phyloP scores from a whole-genome alignment of 1,140 invertebrate genomes.

The Chironomus tepperi region DNA sequence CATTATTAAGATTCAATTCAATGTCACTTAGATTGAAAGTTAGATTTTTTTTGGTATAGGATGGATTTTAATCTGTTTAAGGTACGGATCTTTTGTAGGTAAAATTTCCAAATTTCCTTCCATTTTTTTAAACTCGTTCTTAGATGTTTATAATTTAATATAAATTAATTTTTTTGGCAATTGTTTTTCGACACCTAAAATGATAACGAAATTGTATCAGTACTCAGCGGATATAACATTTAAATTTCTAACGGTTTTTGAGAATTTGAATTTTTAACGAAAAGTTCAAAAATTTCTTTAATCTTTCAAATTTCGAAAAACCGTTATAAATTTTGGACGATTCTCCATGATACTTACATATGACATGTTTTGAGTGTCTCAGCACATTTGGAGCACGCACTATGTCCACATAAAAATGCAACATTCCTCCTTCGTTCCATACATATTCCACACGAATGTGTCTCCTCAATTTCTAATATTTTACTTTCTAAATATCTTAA shows the following conservation, averaged over 20 bases:
- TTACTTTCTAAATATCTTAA: slow-evolving; percentile 71
- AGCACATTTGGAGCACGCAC: slow-evolving; percentile 74
- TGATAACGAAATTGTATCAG: not conserved
- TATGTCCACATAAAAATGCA: slow-evolving; percentile 83
- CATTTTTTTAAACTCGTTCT: not conserved
- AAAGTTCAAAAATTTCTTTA: no score
- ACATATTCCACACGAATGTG: slow-evolving; percentile 66
- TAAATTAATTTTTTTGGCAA: slow-evolving; percentile 80
- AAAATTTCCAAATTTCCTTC: not conserved
- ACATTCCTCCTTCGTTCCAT: slow-evolving; percentile 71
- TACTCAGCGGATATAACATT: no score
- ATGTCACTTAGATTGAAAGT: no score
- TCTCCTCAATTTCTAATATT: slow-evolving; percentile 82
- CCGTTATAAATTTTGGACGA: not conserved
- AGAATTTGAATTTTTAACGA: no score
- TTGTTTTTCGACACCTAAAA: slow-evolving; percentile 60
- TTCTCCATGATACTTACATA: slow-evolving; percentile 50
- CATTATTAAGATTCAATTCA: no score
- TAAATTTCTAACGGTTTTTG: not conserved
- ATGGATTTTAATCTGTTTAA: not conserved
- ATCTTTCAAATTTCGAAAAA: no score
- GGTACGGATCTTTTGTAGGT: not conserved
- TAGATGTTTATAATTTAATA: slow-evolving; percentile 42
- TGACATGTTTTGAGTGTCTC: slow-evolving; percentile 77
- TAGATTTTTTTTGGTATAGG: not conserved